Percentiles rank a stretch among this genome's conserved stretches.
Evolutionary conservation across 2,113 vertebrate species (phyloP).

Genomic region (Neofelis nebulosa): DNA sequence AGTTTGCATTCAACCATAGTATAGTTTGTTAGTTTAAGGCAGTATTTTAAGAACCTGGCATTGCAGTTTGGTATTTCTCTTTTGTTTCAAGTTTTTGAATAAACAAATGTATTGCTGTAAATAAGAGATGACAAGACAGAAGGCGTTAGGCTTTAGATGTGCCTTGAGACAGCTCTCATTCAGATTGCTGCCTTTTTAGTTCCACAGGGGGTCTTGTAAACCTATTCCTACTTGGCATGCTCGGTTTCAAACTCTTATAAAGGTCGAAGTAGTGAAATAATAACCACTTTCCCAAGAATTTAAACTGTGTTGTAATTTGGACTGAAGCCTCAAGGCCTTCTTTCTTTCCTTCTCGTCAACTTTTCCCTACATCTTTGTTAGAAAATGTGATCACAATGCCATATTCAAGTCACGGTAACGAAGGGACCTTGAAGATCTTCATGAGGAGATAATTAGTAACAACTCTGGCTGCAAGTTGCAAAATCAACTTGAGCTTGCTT

Average conservation of each 20-base stretch:
- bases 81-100: neutral
- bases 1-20: neutral
- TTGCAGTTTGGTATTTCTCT: neutral
- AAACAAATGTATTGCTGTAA: neutral
- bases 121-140: neutral
- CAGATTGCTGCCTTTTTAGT: neutral
- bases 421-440: neutral
- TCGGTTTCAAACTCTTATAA: constrained; percentile 18
- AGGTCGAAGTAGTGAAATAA: neutral
- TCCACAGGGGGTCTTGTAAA: neutral
- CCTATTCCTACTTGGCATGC: neutral
- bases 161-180: neutral
- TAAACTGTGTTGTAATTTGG: neutral
- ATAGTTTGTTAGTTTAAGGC: neutral
- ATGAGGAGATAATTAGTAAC: neutral
- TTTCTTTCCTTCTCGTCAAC: neutral
- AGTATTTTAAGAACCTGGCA: neutral
- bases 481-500: constrained; percentile 1
- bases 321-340: neutral
- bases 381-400: neutral
- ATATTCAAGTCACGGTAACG: neutral
- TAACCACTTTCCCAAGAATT: neutral
- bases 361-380: neutral
- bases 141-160: neutral
- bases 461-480: constrained; percentile 10